Base-by-base conservation (phyloP, 23 tunicate species). In the Ciona savignyi region DNA sequence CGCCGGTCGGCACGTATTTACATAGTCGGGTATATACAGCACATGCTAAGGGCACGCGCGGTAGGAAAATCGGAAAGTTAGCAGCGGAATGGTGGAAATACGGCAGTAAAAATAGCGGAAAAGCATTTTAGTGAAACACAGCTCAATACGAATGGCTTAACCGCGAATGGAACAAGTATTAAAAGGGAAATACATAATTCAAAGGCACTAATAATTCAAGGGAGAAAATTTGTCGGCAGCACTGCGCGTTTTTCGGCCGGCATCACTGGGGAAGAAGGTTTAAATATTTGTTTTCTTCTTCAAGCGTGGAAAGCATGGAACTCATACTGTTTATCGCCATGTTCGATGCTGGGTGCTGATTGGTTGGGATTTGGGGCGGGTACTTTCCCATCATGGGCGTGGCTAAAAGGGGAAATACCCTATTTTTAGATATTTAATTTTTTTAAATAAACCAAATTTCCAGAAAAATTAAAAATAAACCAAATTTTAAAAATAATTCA, bases 321-420 rank as follows among this genome's bases (percentile, higher is more conserved):
- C 96, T 88, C 96, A 88, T 88, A 33, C 87, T 88, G 76, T 73
- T 82, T 20, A 88, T 79, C 34, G 96, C 96, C 96, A 88, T 88
- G 75, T 88, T 88, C 27, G 96, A 82, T 0, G 87, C 75, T 2
- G 96, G 96, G 61, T 82, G 87, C 30, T 82, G 87, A 69, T 69
- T 48, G 56, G 56, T 42, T 15, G 56, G 56, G 6, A 24, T 27
- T 49, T 61, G 73, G 27, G 63, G 70, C 4, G 80, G 72, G 65
- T 88, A 88, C 34, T 88, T 88, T 32, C 77, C 70, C 79, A 88
- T 66, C 1, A 77, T 75, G 3, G 96, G 96, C 63, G 96, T 88
- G 22, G 78, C 96, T 88, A 35, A 3, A 27, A 67, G 22, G 15
- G 56, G 1, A 27, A 42, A 15, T 6, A 42, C n/a, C n/a, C n/a